A percentile compares a stretch with the other conserved stretches of the same genome.
These are phyloP conservation scores for Triops longicaudatus DNA, from an alignment of 1,140 invertebrate species.

Conservation along the genomic window DNA sequence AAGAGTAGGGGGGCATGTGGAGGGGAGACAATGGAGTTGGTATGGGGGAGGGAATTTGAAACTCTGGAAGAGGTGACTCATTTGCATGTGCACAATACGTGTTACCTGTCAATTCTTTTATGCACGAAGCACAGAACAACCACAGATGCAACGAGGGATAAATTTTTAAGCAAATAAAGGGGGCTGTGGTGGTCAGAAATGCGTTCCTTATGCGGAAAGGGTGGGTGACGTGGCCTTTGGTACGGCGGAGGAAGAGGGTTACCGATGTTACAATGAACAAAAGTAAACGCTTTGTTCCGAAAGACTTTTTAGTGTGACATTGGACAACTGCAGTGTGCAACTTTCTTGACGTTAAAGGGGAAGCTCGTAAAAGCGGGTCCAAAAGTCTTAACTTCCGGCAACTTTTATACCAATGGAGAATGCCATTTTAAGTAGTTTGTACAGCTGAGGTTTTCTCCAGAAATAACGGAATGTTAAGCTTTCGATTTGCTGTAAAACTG, in stretches of 20 bases:
- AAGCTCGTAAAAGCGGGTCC: no score
- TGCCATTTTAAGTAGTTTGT: neutral
- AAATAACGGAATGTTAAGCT: neutral
- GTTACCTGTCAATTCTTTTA: constrained; percentile 12
- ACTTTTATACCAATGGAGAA: neutral
- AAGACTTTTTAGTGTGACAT: neutral
- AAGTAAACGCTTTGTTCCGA: neutral
- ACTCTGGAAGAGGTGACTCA: neutral
- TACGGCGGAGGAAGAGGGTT: neutral
- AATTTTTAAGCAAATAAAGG: constrained; percentile 13
- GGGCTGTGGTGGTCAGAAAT: neutral
- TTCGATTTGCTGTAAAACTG: neutral
- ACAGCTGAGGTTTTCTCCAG: neutral
- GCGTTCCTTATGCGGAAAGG: neutral
- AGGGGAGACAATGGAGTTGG: neutral
- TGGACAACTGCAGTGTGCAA: neutral
- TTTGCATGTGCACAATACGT: constrained; percentile 11
- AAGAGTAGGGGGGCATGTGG: neutral
- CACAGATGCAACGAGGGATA: constrained; percentile 2
- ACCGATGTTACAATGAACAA: neutral
- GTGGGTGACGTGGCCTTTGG: neutral
- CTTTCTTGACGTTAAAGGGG: no score
- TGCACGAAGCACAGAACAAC: neutral
- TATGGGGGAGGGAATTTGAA: neutral
- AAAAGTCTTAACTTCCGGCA: neutral